Evolutionary conservation across 2,113 vertebrate species (phyloP).

Genomic region (Amazona guildingii): DNA sequence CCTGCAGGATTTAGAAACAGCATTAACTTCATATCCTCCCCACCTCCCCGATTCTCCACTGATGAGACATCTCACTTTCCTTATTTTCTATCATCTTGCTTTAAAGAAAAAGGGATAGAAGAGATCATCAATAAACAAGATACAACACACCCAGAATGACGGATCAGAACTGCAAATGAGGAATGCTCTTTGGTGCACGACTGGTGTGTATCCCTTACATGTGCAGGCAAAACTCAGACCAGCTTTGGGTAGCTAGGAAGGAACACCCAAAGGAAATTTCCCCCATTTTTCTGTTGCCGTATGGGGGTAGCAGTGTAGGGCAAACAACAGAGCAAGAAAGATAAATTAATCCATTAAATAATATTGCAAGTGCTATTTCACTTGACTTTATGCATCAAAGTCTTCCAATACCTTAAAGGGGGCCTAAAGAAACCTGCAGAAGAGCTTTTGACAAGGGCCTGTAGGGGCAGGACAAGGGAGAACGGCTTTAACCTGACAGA

Average conservation of each 20-base stretch:
- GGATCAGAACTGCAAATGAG: not conserved
- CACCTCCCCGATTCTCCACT: not conserved
- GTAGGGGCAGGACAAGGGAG: not conserved
- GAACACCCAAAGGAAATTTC: not conserved
- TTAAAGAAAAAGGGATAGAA: not conserved
- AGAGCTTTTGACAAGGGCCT: not conserved
- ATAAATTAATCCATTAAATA: not conserved
- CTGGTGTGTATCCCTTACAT: accelerated
- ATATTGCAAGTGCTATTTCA: not conserved
- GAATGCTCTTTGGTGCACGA: accelerated
- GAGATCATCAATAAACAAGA: not conserved
- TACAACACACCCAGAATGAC: not conserved
- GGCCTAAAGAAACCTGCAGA: not conserved
- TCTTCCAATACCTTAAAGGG: not conserved
- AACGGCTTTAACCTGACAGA: not conserved
- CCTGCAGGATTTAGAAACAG: not conserved
- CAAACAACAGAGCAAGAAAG: not conserved
- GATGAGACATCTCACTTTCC: not conserved
- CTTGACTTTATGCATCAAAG: not conserved
- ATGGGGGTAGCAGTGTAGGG: not conserved
- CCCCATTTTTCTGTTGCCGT: not conserved
- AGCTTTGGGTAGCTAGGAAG: not conserved
- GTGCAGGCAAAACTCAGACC: not conserved
- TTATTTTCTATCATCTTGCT: not conserved
- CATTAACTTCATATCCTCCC: not conserved